These are phyloP conservation scores for Rhopalosiphum nymphaeae DNA, from an alignment of 2,888 invertebrate species.

Conservation along the genomic window DNA sequence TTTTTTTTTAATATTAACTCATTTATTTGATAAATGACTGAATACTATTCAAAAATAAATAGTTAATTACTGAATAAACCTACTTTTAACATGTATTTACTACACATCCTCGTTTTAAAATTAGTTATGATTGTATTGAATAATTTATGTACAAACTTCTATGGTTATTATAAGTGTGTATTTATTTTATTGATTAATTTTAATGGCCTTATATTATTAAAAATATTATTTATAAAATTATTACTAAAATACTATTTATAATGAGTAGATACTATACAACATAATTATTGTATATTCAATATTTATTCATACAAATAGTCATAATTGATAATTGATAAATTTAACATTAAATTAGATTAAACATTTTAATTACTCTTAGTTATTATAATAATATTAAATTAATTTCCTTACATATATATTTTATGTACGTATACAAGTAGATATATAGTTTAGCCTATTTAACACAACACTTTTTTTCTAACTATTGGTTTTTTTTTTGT, in stretches of 20 bases:
- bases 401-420: not conserved
- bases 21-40: not conserved
- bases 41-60: not conserved
- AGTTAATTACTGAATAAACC: not conserved
- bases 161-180: not conserved
- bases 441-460: not conserved
- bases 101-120: not conserved
- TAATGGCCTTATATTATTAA: not conserved
- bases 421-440: not conserved
- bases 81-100: not conserved
- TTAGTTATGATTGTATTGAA: not conserved
- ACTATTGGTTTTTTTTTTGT: not conserved
- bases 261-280: not conserved
- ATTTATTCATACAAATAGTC: not conserved
- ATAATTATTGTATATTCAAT: not conserved
- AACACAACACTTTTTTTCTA: not conserved
- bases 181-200: not conserved
- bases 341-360: not conserved
- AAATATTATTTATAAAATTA: not conserved
- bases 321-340: not conserved
- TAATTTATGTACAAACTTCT: not conserved
- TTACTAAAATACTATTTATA: not conserved
- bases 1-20: not conserved
- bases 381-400: not conserved
- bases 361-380: not conserved